Base-by-base conservation (phyloP, 2,797 vertebrate genomes). In the Euphonia xanthogaster region DNA sequence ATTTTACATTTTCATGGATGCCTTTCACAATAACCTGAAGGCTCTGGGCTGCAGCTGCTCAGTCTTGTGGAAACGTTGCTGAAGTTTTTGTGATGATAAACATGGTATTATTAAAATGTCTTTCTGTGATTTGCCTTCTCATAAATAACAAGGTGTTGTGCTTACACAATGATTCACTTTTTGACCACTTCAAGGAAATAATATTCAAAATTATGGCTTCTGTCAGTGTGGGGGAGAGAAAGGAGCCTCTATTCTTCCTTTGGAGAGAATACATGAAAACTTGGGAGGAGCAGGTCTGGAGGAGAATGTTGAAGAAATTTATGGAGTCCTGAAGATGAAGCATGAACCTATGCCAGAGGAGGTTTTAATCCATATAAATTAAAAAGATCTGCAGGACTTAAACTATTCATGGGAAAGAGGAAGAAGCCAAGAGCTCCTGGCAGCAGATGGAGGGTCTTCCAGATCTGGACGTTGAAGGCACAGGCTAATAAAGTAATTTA, bases 121-220 rank as follows among this genome's bases (percentile, higher is more conserved):
- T 86, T 92, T 85, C 57, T 83, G 65, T 25, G n/a, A 77, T 91
- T 94, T 93, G 37, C 72, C 48, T 90, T 17, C 33, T 35, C 42
- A 39, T 77, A 86, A 88, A 83, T 33, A 93, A 70, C 12, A 80
- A 63, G 44, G 9, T 85, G 37, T 33, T 72, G 51, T 89, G 66
- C 51, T 80, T 65, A 28, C 30, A 37, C 27, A 47, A 2, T 57
- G 68, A 39, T 74, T 94, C 39, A 35, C 30, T 57, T 77, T 57
- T 33, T 3, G 12, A 87, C 65, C 60, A 71, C 81, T 94, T 94
- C 53, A 94, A 77, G 66, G 54, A 74, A 86, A 22, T 16, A 68
- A 65, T 80, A 61, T 53, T 74, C 40, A 74, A 50, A 85, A 76
- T 24, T 20, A 19, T n/a, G 39, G n/a, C 37, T 61, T 83, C 54